Percentiles rank a stretch among this genome's conserved stretches.
Evolutionary conservation across 2,888 invertebrate genomes (phyloP).

Genomic region (Drosophila engyochracea): DNA sequence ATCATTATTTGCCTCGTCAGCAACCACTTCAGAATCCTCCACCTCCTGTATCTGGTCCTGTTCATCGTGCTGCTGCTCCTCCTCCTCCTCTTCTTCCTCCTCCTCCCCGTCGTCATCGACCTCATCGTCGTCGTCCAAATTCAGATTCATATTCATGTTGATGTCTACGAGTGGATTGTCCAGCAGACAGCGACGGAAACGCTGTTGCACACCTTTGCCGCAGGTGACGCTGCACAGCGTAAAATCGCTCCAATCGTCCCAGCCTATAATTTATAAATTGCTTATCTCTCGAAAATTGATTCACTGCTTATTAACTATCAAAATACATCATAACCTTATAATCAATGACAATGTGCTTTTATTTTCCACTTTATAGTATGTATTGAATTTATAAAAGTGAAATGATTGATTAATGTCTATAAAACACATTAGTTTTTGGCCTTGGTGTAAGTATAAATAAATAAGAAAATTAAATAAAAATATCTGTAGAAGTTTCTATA

Average conservation of each 20-base stretch:
- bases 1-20: constrained; percentile 71
- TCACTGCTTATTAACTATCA: not conserved
- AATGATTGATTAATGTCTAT: not conserved
- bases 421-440: not conserved
- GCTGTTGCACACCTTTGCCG: constrained; percentile 85
- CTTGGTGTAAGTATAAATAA: not conserved
- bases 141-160: constrained; percentile 83
- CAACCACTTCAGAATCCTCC: constrained; percentile 39
- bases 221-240: constrained; percentile 85
- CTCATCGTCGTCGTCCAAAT: constrained; percentile 65
- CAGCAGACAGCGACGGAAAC: constrained; percentile 84
- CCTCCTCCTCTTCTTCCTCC: constrained; percentile 15
- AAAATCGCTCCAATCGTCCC: constrained; percentile 86
- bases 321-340: not conserved
- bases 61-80: constrained; percentile 1
- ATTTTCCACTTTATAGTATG: not conserved
- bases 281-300: not conserved
- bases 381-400: not conserved
- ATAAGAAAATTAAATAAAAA: not conserved
- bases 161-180: constrained; percentile 84
- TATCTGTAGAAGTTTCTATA: not conserved
- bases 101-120: constrained; percentile 41
- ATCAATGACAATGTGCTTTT: not conserved
- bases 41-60: constrained; percentile 6
- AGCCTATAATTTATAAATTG: constrained; percentile 75